Base-by-base conservation (phyloP, 2,888 invertebrate species). In the Nemapogon koenigi region DNA sequence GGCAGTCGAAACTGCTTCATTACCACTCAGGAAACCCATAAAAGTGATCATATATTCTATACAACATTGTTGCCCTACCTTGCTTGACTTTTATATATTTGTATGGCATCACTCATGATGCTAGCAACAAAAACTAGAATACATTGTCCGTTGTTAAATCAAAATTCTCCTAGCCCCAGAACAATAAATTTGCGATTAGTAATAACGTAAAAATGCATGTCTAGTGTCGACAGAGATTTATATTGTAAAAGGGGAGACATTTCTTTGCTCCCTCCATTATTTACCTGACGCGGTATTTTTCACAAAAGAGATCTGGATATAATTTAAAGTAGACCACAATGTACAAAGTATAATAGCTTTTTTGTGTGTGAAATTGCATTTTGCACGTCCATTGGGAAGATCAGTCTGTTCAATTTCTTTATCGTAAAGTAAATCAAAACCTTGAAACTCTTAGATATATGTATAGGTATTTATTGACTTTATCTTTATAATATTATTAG, bases 101-200 rank as follows among this genome's bases (percentile, higher is more conserved):
- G 6, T 22, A 22, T 7, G 6, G 10, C 10, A 22, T 61, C 55
- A 51, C 57, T 67, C 18, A 42, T 37, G 16, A 26, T 30, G 29
- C 42, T 16, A n/a, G 35, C 8, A 33, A 10, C 4, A 22, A 32
- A 22, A 6, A 19, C 29, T 65, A 70, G 68, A 71, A 71, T 68
- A 73, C 52, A 64, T 64, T 63, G 68, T 60, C 55, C 63, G 68
- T 73, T 73, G 72, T 76, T 69, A 73, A 69, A 69, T 70, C 57
- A 28, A 52, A 62, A 75, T 60, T 53, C 59, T 52, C 49, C 52
- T 46, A 58, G 75, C 76, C 78, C 67, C 50, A 50, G 52, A 59
- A 66, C 59, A 68, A 76, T 78, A 78, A 76, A 76, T 78, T 71
- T 63, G 48, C 71, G 73, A 78, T 76, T 78, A 73, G 71, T 60